A percentile compares a stretch with the other conserved stretches of the same genome.
These are phyloP conservation scores for Mobula birostris DNA, from an alignment of 2,113 vertebrate species.

Conservation along the genomic window DNA sequence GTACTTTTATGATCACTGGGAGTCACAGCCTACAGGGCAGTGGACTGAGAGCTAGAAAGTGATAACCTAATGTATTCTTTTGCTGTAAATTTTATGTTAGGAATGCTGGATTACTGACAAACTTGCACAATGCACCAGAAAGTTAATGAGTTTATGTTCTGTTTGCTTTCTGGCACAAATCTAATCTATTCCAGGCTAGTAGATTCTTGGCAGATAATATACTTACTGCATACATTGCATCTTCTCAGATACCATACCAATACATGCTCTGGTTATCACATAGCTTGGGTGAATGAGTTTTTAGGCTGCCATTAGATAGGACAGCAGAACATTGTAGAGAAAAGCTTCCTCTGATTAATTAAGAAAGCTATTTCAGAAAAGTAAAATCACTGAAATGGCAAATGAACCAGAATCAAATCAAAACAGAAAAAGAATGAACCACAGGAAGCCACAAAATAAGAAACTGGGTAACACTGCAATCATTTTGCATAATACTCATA, in stretches of 20 bases:
- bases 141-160: neutral
- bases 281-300: neutral
- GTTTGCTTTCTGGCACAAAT: neutral
- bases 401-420: conserved; percentile 10
- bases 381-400: neutral
- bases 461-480: conserved; percentile 1
- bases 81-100: too few relatives aligned
- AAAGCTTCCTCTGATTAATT: neutral
- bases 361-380: neutral
- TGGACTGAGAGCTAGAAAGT: too few relatives aligned
- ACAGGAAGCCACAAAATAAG: neutral
- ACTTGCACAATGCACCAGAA: neutral
- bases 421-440: conserved; percentile 17
- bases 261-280: neutral
- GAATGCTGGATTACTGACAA: neutral
- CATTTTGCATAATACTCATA: neutral
- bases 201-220: neutral
- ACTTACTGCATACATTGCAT: neutral
- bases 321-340: neutral
- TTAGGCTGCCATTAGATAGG: neutral
- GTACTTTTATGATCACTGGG: too few relatives aligned
- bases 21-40: too few relatives aligned
- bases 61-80: too few relatives aligned
- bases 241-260: neutral
- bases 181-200: neutral